Base-by-base conservation (phyloP, 2,797 vertebrate species). In the Poecilia velifera region DNA sequence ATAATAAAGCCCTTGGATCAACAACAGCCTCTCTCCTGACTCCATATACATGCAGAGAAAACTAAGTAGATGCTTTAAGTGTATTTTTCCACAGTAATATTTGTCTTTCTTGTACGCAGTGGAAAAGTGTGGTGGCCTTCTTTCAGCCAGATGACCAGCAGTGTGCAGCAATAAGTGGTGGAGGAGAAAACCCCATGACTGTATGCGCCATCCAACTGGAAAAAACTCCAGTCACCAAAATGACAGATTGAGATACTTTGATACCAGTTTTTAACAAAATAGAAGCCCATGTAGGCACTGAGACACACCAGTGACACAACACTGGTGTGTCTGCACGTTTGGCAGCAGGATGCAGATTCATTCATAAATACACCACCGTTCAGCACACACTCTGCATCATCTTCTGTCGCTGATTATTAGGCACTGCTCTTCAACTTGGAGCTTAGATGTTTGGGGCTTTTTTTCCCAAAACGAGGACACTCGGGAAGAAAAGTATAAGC, bases 391-490 rank as follows among this genome's bases (percentile, higher is more conserved):
- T 0, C 72, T 73, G 34, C 51, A 49, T 71, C 86, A 80, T 87
- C 84, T 81, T 79, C 73, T 70, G 79, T 77, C 3, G 10, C 82
- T 80, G 80, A 91, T 87, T 74, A 78, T 82, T 46, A 84, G 73
- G 83, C 79, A 83, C 45, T 75, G 77, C 79, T 88, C 82, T 82
- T 72, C 16, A 82, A 84, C 84, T 80, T 83, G 86, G 74, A 85
- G 85, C 86, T 90, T 82, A 66, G 31, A 88, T 77, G 84, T 88
- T 91, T 88, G 28, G n/a, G n/a, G 12, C 25, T 9, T 36, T 64
- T 64, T 66, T 66, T 91, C 92, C 90, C 85, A 80, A 85, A 91
- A 76, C 90, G 91, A 89, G 90, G 84, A 93, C 82, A 72, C 80
- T 72, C 83, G 72, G 80, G 49, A 80, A 90, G 90, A 86, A 89